phyloP scores from a whole-genome alignment of 1,140 invertebrate genomes.

The Bombus waltoni region DNA sequence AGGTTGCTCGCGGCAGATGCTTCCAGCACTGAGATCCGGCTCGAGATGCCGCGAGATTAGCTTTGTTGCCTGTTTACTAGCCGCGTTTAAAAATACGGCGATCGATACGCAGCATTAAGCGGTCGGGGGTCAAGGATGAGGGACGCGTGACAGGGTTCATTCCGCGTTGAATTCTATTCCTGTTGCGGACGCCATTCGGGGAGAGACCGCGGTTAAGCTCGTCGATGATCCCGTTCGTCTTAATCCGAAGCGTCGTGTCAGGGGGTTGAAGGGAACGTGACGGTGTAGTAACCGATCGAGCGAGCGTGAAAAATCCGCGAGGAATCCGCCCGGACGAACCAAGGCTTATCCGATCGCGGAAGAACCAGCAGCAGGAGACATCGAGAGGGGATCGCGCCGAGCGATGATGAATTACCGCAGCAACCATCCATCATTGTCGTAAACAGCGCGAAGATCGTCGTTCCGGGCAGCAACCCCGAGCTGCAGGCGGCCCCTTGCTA shows the following conservation, averaged over 20 bases:
- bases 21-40: background rate
- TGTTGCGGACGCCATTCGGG: background rate
- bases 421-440: slow-evolving; percentile 40
- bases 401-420: slow-evolving; percentile 30
- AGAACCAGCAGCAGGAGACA: slow-evolving; percentile 1
- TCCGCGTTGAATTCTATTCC: background rate
- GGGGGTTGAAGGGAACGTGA: too few species aligned
- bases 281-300: background rate
- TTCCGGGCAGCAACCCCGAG: slow-evolving; percentile 13
- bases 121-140: slow-evolving; percentile 8
- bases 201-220: too few species aligned
- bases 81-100: background rate
- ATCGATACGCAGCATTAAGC: slow-evolving; percentile 3
- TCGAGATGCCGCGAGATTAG: background rate
- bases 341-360: slow-evolving; percentile 19
- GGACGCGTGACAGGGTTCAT: background rate
- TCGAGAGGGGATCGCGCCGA: background rate
- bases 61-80: background rate
- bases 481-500: slow-evolving; percentile 4
- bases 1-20: background rate
- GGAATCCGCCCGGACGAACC: background rate
- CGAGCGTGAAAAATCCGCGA: background rate
- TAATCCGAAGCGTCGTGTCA: background rate
- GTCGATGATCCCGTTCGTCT: slow-evolving; percentile 6
- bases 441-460: slow-evolving; percentile 32